Evolutionary conservation across 2,797 vertebrate genomes (phyloP).

Genomic region (Pristis pectinata): DNA sequence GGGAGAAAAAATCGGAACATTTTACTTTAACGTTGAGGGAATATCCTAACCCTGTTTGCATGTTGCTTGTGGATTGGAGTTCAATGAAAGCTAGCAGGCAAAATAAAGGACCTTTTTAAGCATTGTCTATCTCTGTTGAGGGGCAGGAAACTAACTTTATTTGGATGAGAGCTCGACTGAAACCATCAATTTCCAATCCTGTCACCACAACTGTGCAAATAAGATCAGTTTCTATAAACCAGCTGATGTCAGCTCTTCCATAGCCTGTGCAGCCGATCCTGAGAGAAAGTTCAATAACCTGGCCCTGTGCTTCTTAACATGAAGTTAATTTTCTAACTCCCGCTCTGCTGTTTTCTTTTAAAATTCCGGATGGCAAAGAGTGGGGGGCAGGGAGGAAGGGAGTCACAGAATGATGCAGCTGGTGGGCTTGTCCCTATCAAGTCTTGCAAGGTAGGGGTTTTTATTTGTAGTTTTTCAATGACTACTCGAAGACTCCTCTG

Average conservation of each 20-base stretch:
- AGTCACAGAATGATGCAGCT: neutral
- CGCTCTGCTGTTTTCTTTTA: neutral
- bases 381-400: no score
- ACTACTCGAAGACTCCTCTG: conserved; percentile 28
- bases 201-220: neutral
- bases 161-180: neutral
- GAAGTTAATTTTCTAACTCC: neutral
- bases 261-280: neutral
- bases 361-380: conserved; percentile 5
- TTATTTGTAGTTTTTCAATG: neutral
- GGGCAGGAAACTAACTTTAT: neutral
- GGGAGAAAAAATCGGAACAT: no score
- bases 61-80: neutral
- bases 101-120: no score
- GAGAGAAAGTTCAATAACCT: neutral
- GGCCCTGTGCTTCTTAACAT: neutral
- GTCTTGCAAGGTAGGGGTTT: neutral
- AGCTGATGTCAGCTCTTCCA: conserved; percentile 20
- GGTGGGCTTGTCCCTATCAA: neutral
- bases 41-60: neutral
- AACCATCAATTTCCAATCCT: neutral
- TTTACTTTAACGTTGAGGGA: no score
- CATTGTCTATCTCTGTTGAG: neutral
- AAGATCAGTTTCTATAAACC: neutral
- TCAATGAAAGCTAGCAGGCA: neutral